phyloP scores from a whole-genome alignment of 2,113 vertebrate genomes.

The Suricata suricatta region DNA sequence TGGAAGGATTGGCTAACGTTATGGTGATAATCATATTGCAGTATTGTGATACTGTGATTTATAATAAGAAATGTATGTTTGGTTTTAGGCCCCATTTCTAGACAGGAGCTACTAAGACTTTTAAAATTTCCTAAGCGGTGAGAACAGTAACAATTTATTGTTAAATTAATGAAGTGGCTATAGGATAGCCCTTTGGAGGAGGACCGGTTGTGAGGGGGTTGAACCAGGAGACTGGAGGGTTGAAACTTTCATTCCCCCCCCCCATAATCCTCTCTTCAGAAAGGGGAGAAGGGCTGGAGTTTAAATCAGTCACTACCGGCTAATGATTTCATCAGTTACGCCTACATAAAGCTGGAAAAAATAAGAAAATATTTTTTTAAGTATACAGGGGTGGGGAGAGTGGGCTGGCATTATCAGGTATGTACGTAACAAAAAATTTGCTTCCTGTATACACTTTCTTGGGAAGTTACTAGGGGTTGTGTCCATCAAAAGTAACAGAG shows the following conservation, averaged over 20 bases:
- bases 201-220: neutral
- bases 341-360: neutral
- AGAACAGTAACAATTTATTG: neutral
- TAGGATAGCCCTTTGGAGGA: neutral
- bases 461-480: neutral
- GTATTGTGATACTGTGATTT: neutral
- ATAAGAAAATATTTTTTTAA: neutral
- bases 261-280: neutral
- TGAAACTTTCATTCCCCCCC: no score
- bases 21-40: neutral
- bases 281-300: neutral
- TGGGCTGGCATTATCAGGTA: neutral
- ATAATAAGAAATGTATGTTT: neutral
- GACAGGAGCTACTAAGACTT: neutral
- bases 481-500: neutral
- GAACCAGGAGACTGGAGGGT: no score
- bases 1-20: neutral
- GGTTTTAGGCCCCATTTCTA: neutral
- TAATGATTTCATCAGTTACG: neutral
- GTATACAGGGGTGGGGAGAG: neutral
- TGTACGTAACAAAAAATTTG: neutral
- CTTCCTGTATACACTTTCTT: neutral
- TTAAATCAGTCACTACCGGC: neutral
- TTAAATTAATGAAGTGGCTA: neutral
- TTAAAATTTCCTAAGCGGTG: neutral